A percentile compares a stretch with the other conserved stretches of the same genome.
These are phyloP conservation scores for Erethizon dorsatum DNA, from an alignment of 2,797 vertebrate genomes.

Conservation along the genomic window DNA sequence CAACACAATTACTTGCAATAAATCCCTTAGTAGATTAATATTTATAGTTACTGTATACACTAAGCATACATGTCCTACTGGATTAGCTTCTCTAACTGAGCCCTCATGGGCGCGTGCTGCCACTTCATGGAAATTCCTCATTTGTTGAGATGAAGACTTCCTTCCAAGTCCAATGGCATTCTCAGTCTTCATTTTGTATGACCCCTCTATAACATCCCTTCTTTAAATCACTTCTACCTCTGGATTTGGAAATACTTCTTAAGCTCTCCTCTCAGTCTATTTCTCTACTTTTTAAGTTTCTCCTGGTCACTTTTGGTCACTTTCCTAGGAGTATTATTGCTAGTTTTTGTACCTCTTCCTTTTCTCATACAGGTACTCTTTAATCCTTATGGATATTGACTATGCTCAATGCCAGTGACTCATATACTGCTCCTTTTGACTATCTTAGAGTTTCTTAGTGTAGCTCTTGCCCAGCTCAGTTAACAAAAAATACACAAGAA, in stretches of 20 bases:
- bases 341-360: not conserved
- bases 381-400: not conserved
- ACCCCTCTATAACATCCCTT: not conserved
- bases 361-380: not conserved
- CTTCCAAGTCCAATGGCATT: not conserved
- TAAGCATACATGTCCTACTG: not conserved
- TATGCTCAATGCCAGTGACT: not conserved
- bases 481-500: constrained; percentile 1
- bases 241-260: constrained; percentile 13
- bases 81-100: not conserved
- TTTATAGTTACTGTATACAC: not conserved
- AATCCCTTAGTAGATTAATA: not conserved
- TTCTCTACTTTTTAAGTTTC: not conserved
- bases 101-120: not conserved
- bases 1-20: not conserved
- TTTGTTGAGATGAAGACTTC: not conserved
- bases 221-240: not conserved
- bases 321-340: not conserved
- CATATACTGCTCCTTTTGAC: not conserved
- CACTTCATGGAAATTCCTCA: not conserved
- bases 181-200: not conserved
- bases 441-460: not conserved
- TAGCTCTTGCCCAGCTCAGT: not conserved
- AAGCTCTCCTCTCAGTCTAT: not conserved
- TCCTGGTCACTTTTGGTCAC: not conserved